Conservation (phyloP, 2,113 vertebrate species). For the Boulengeromyrus knoepffleri region DNA sequence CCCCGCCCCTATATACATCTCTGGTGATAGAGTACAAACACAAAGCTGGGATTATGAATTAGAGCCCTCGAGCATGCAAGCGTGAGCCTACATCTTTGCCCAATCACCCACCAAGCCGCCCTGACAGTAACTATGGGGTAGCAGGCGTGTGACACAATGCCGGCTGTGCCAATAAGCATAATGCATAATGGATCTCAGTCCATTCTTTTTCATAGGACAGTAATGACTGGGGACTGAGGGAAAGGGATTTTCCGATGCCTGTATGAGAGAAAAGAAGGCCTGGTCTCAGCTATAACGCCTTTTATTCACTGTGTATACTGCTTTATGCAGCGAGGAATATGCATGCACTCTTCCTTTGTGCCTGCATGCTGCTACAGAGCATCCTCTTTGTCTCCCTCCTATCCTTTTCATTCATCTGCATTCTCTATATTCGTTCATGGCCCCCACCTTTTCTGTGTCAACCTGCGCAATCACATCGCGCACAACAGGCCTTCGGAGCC, state of each 20-base stretch:
- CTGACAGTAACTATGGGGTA: not conserved
- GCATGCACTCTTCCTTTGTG: not conserved
- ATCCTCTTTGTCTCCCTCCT: not conserved
- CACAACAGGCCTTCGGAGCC: not conserved
- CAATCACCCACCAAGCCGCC: not conserved
- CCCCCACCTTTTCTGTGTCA: not conserved
- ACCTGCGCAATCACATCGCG: not conserved
- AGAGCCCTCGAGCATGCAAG: not conserved
- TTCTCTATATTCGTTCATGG: not conserved
- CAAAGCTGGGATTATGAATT: not conserved
- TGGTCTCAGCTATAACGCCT: not conserved
- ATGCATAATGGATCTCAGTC: not conserved
- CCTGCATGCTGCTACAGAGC: not conserved
- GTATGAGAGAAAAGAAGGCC: not conserved
- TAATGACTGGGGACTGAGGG: not conserved
- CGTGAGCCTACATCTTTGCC: not conserved
- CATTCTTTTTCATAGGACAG: not conserved
- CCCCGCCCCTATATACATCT: not conserved
- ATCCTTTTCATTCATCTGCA: not conserved
- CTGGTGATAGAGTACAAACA: not conserved
- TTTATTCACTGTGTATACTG: not conserved
- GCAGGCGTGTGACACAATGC: not conserved
- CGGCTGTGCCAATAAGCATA: not conserved
- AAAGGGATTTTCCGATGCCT: not conserved
- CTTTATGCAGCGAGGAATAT: not conserved